A percentile compares a stretch with the other conserved stretches of the same genome.
These are phyloP conservation scores for Melanitta fusca DNA, from an alignment of 2,797 vertebrate genomes.

Conservation along the genomic window DNA sequence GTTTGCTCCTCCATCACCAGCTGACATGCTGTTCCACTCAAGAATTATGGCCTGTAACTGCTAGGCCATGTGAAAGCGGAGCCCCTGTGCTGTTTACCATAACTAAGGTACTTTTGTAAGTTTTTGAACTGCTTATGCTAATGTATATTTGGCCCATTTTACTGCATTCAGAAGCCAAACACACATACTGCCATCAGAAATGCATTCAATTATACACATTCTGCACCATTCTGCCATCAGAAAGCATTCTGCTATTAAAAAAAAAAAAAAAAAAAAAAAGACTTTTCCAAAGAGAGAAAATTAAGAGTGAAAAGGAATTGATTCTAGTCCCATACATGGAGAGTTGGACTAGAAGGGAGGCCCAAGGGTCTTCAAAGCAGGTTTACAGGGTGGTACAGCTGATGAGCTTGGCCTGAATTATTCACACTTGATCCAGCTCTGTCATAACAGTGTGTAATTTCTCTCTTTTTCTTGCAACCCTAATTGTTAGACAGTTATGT, in stretches of 20 bases:
- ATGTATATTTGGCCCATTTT: background rate
- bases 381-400: background rate
- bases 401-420: background rate
- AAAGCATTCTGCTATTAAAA: too few species aligned
- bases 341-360: background rate
- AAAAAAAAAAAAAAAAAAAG: background rate
- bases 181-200: background rate
- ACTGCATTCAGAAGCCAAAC: background rate
- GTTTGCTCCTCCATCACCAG: background rate
- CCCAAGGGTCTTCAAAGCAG: background rate
- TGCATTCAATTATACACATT: accelerated
- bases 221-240: too few species aligned
- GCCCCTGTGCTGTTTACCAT: background rate
- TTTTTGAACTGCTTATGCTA: background rate
- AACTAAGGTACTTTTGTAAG: background rate
- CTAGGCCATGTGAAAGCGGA: background rate
- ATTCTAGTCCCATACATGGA: background rate
- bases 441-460: background rate
- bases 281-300: background rate
- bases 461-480: background rate
- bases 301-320: background rate
- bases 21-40: background rate
- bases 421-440: background rate
- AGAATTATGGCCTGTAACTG: background rate
- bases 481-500: background rate